These are phyloP conservation scores for Corvus hawaiiensis DNA, from an alignment of 2,113 vertebrate genomes.

Conservation along the genomic window DNA sequence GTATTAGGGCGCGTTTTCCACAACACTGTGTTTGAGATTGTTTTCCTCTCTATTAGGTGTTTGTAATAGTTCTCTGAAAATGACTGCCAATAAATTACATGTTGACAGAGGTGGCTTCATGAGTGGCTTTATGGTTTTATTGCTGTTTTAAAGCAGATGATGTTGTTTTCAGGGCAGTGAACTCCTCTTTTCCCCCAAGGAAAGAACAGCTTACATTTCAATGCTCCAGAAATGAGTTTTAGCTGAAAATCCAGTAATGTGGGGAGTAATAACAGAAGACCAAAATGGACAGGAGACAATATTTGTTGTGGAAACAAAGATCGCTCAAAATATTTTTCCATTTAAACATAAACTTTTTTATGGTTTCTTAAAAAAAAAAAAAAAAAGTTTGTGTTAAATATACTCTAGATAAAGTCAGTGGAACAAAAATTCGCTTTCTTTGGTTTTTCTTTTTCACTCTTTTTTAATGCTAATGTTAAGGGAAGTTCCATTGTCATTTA, in stretches of 20 bases:
- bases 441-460: background rate
- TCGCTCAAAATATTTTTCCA: background rate
- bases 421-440: background rate
- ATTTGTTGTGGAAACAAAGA: background rate
- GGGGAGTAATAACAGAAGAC: background rate
- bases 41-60: background rate
- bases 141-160: background rate
- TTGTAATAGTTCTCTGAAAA: slow-evolving; percentile 5
- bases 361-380: background rate
- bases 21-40: background rate
- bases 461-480: background rate
- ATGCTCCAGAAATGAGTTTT: background rate
- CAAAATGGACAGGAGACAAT: background rate
- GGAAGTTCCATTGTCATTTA: background rate
- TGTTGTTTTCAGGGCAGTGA: background rate
- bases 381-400: background rate
- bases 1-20: background rate
- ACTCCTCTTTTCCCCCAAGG: background rate
- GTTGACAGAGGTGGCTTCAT: background rate
- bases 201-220: background rate
- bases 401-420: background rate
- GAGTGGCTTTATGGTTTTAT: background rate
- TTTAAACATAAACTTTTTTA: background rate
- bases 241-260: background rate
- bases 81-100: background rate